Percentiles rank a stretch among this genome's conserved stretches.
Conservation (phyloP, 2,888 invertebrate species). For the Xanthorhoe designata region DNA sequence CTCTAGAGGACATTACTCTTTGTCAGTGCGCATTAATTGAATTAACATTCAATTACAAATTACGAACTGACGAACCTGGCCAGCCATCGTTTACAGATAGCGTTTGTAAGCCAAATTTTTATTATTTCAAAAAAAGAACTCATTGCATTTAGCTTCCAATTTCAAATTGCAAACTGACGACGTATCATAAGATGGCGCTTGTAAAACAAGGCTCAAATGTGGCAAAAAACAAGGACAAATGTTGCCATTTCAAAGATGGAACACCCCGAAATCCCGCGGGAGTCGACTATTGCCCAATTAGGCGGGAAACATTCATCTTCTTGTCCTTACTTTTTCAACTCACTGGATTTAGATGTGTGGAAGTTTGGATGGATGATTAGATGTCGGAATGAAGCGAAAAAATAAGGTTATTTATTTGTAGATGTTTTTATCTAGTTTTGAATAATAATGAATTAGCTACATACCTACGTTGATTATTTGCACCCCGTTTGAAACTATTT, state of each 20-base stretch:
- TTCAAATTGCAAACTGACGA: background rate
- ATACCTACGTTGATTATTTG: too few relatives aligned
- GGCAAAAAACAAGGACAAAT: slow-evolving; percentile 64
- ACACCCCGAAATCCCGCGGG: slow-evolving; percentile 71
- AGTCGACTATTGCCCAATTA: slow-evolving; percentile 72
- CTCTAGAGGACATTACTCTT: too few relatives aligned
- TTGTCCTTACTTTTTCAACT: slow-evolving; percentile 61
- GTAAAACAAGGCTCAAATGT: slow-evolving; percentile 43
- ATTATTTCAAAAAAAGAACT: too few relatives aligned
- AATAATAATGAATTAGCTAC: too few relatives aligned
- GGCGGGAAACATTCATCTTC: slow-evolving; percentile 79
- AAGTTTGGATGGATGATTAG: slow-evolving; percentile 28
- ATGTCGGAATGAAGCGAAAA: background rate
- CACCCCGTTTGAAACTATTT: too few relatives aligned
- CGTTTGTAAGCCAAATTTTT: too few relatives aligned
- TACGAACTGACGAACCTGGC: background rate
- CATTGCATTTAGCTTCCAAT: background rate
- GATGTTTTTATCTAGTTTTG: background rate
- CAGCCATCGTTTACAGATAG: too few relatives aligned
- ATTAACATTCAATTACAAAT: slow-evolving; percentile 23
- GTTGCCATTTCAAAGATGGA: slow-evolving; percentile 66
- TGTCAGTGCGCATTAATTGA: background rate
- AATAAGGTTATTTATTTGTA: background rate
- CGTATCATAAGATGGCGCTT: background rate
- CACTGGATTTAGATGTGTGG: slow-evolving; percentile 30